Evolutionary conservation across 2,797 vertebrate species (phyloP).

Genomic region (Anolis apletophallus): DNA sequence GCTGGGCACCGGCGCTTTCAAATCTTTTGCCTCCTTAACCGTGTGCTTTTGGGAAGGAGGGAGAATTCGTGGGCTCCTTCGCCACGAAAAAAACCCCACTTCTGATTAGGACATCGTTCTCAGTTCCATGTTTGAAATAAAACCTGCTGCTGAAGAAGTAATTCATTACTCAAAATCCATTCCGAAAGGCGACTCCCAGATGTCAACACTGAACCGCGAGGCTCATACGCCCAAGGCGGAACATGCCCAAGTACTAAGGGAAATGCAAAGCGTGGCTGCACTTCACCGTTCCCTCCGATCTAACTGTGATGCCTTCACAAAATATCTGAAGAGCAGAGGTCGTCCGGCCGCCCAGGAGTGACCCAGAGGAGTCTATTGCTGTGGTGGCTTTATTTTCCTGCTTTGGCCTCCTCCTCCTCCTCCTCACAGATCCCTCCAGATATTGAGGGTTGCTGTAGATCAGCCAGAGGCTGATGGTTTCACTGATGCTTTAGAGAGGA

Average conservation of each 20-base stretch:
- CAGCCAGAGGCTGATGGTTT: no score
- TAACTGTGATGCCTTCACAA: background rate
- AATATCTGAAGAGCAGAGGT: background rate
- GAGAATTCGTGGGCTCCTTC: background rate
- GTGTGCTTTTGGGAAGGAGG: background rate
- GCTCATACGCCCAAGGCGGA: accelerated
- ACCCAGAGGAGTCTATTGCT: background rate
- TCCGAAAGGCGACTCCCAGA: slow-evolving; percentile 5
- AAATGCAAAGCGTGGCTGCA: background rate
- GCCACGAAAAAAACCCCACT: slow-evolving; percentile 22
- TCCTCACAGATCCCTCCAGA: accelerated
- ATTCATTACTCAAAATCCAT: background rate
- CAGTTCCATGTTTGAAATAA: background rate
- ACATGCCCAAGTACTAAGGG: background rate
- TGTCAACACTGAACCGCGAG: background rate
- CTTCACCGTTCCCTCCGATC: no score
- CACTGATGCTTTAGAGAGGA: no score
- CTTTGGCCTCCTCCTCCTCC: no score
- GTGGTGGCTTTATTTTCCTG: no score
- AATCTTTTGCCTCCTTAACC: background rate
- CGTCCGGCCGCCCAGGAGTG: background rate
- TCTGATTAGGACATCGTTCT: slow-evolving; percentile 17
- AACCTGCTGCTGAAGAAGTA: slow-evolving; percentile 5
- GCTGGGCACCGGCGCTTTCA: accelerated
- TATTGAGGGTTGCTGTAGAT: background rate